Percentiles rank a stretch among this genome's conserved stretches.
Conservation (phyloP, 2,888 invertebrate species). For the Phoenoteleia sp. region DNA sequence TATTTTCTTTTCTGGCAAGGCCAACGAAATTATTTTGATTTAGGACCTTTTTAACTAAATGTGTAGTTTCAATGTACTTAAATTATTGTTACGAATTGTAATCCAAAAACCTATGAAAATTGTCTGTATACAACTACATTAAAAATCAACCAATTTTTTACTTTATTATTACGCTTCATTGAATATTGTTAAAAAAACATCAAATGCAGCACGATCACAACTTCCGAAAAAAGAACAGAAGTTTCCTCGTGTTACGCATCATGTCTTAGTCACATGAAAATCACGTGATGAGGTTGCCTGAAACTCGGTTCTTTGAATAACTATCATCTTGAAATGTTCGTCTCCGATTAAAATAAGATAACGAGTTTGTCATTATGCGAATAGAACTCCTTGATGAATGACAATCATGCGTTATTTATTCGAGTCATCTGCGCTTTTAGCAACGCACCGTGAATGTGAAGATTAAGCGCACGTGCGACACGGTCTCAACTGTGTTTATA, state of each 20-base stretch:
- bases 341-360: conserved; percentile 7
- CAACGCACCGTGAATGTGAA: background rate
- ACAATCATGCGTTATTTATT: conserved; percentile 8
- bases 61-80: too few species aligned
- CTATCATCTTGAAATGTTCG: conserved; percentile 24
- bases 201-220: too few species aligned
- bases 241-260: background rate
- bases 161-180: background rate
- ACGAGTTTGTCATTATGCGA: conserved; percentile 21
- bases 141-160: too few species aligned
- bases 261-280: conserved; percentile 22
- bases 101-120: background rate
- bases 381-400: background rate
- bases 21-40: too few species aligned
- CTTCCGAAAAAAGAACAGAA: too few species aligned
- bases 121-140: too few species aligned
- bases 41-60: too few species aligned
- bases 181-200: background rate
- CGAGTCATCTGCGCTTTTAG: background rate
- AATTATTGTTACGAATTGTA: too few species aligned
- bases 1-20: too few species aligned
- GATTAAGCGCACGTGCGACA: too few species aligned
- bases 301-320: background rate
- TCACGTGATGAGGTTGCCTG: conserved; percentile 24
- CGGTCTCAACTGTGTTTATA: too few species aligned